Evolutionary conservation across 2,113 vertebrate species (phyloP).

Genomic region (Cygnus buccinator): DNA sequence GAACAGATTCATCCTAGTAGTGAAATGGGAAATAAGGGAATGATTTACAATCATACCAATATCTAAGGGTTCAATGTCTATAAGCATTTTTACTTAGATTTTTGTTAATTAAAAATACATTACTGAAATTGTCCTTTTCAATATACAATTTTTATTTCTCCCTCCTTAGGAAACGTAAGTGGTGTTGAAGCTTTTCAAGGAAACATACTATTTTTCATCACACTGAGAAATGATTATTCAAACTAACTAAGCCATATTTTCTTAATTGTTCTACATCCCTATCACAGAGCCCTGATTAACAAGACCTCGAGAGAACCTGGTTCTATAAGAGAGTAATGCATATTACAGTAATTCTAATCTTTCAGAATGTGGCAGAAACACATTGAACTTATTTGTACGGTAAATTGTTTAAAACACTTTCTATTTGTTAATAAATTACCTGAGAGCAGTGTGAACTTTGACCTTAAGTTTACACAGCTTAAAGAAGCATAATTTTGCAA

Average conservation of each 20-base stretch:
- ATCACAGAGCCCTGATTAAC: background rate
- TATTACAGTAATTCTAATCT: background rate
- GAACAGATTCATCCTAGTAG: background rate
- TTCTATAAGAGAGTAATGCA: background rate
- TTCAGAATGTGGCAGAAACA: background rate
- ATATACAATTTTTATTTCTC: background rate
- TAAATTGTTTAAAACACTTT: background rate
- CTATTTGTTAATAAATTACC: background rate
- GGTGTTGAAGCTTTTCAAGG: background rate
- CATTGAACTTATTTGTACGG: background rate
- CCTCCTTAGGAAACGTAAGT: background rate
- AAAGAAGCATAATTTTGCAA: background rate
- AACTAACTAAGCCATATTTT: background rate
- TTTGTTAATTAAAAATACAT: background rate
- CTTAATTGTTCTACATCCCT: background rate
- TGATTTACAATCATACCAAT: background rate
- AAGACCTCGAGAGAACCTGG: background rate
- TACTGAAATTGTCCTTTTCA: background rate
- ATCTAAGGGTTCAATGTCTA: background rate
- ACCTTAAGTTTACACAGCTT: background rate
- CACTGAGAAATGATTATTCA: background rate
- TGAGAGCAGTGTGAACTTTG: background rate
- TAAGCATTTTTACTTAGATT: background rate
- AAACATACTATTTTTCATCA: background rate
- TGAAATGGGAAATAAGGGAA: background rate